phyloP scores from a whole-genome alignment of 2,797 vertebrate species.

The Tadarida brasiliensis region DNA sequence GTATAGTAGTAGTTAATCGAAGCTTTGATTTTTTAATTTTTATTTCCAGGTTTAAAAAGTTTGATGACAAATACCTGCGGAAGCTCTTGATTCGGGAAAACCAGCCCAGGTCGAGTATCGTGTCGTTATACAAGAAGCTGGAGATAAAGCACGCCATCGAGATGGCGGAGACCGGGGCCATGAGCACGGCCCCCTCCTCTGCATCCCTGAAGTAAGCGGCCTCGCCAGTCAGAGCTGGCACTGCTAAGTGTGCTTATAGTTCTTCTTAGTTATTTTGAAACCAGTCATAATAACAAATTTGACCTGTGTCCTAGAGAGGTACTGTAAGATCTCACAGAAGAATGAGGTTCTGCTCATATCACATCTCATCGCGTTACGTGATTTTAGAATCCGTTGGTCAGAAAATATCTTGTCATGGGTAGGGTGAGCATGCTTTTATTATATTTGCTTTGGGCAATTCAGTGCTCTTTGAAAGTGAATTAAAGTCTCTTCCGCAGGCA shows the following conservation, averaged over 20 bases:
- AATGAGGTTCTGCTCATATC: not conserved
- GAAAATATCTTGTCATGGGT: not conserved
- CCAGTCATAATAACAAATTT: not conserved
- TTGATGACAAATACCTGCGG: conserved; percentile 94
- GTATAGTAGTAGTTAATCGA: conserved; percentile 59
- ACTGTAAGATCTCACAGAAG: not conserved
- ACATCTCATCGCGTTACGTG: not conserved
- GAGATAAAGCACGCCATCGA: conserved; percentile 98
- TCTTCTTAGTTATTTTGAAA: not conserved
- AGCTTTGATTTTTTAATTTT: conserved; percentile 66
- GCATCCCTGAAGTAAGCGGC: conserved; percentile 92
- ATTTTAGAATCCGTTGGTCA: not conserved
- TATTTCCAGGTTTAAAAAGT: conserved; percentile 94
- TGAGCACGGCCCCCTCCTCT: conserved; percentile 92
- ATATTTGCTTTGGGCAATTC: not conserved
- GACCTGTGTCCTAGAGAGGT: not conserved
- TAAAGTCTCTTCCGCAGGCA: not conserved
- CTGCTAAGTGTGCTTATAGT: accelerated
- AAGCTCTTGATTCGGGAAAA: conserved; percentile 95
- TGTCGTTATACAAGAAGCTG: conserved; percentile 97
- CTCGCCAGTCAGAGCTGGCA: not conserved
- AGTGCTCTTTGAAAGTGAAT: not conserved
- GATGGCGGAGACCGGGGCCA: conserved; percentile 95
- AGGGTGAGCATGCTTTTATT: not conserved
- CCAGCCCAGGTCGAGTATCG: conserved; percentile 96